A percentile compares a stretch with the other conserved stretches of the same genome.
phyloP scores from a whole-genome alignment of 1,140 invertebrate species.

The Condylostylus longicornis region DNA sequence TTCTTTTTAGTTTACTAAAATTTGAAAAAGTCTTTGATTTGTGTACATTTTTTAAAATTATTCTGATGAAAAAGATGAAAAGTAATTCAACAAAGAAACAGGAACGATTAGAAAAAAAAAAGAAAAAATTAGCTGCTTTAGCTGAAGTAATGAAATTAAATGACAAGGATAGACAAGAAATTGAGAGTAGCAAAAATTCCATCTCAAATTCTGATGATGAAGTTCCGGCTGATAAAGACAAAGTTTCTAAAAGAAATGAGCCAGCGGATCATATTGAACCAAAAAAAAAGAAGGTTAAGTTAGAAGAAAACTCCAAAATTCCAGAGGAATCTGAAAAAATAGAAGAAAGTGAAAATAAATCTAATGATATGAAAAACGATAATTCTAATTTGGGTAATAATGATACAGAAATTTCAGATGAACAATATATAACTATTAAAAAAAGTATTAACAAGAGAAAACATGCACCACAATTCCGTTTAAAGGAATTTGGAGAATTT shows the following conservation, averaged over 20 bases:
- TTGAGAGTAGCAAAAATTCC: slow-evolving; percentile 4
- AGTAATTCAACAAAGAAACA: slow-evolving; percentile 34
- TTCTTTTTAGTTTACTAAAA: too few species aligned
- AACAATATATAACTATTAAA: slow-evolving; percentile 40
- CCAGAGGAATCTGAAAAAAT: neutral
- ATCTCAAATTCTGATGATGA: slow-evolving; percentile 4
- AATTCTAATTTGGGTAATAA: slow-evolving; percentile 10
- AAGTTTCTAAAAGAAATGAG: neutral
- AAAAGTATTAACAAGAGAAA: slow-evolving; percentile 39
- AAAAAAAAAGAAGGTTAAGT: slow-evolving; percentile 3
- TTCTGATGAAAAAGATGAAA: too few species aligned
- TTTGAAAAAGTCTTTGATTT: too few species aligned
- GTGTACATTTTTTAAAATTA: too few species aligned
- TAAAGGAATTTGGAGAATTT: slow-evolving; percentile 44
- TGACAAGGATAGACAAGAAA: slow-evolving; percentile 35
- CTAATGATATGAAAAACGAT: slow-evolving; percentile 10
- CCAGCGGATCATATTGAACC: neutral
- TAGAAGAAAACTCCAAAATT: too few species aligned
- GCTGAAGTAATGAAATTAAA: slow-evolving; percentile 44
- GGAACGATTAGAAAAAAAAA: slow-evolving; percentile 43
- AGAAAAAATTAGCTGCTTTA: slow-evolving; percentile 44
- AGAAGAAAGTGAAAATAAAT: slow-evolving; percentile 12
- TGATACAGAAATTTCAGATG: slow-evolving; percentile 29
- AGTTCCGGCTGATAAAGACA: neutral
- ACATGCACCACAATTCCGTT: slow-evolving; percentile 38